These are phyloP conservation scores for Bostrychus sinensis DNA, from an alignment of 2,113 vertebrate species.

Conservation along the genomic window DNA sequence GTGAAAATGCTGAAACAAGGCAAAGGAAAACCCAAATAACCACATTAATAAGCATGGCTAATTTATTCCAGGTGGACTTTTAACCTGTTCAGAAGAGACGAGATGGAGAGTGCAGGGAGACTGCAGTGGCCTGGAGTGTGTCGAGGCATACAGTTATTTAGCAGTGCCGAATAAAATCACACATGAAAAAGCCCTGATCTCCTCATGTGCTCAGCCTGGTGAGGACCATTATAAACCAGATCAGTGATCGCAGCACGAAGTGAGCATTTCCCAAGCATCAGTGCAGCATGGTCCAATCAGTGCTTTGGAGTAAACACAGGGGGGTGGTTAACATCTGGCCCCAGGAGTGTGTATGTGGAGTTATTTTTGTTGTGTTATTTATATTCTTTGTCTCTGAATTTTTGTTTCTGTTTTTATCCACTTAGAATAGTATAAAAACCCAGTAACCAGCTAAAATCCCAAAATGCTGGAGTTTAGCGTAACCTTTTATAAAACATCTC, in stretches of 20 bases:
- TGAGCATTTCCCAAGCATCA: slow-evolving; percentile 62
- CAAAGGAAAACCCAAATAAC: slow-evolving; percentile 62
- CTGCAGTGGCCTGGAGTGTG: slow-evolving; percentile 54
- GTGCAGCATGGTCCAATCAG: slow-evolving; percentile 37
- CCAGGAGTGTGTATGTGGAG: slow-evolving; percentile 32
- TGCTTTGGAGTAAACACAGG: slow-evolving; percentile 63
- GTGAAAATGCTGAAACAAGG: slow-evolving; percentile 47
- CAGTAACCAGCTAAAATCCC: no score
- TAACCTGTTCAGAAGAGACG: slow-evolving; percentile 50
- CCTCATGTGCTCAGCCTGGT: slow-evolving; percentile 63
- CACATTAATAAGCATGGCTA: slow-evolving; percentile 74
- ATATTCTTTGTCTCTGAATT: no score
- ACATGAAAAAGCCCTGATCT: slow-evolving; percentile 48
- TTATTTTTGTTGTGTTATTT: slow-evolving; percentile 23
- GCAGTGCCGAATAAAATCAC: slow-evolving; percentile 59
- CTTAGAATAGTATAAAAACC: background rate
- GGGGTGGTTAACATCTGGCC: slow-evolving; percentile 56
- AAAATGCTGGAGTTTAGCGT: no score
- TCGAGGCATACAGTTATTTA: slow-evolving; percentile 53
- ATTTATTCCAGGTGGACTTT: slow-evolving; percentile 74
- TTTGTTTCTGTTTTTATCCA: slow-evolving; percentile 19
- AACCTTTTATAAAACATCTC: no score
- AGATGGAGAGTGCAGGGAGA: slow-evolving; percentile 31
- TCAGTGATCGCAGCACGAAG: slow-evolving; percentile 67
- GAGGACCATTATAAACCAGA: slow-evolving; percentile 65